Conservation (phyloP, 2,888 invertebrate species). For the Bruchidius siliquastri region DNA sequence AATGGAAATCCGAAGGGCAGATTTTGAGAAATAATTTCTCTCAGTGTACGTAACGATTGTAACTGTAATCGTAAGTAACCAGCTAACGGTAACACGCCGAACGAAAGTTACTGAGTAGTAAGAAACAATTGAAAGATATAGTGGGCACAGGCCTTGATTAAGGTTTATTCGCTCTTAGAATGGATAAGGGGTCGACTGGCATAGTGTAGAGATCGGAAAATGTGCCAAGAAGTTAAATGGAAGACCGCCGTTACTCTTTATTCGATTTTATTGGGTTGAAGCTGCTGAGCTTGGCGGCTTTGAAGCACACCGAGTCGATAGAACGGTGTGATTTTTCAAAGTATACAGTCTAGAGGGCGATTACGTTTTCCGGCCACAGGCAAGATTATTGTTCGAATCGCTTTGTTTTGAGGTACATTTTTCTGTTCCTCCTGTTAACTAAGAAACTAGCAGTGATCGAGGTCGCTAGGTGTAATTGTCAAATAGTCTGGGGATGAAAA, state of each 20-base stretch:
- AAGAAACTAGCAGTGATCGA: too few species aligned
- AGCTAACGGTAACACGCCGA: background rate
- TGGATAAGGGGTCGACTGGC: background rate
- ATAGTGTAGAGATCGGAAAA: conserved; percentile 1
- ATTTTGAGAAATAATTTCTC: background rate
- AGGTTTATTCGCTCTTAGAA: conserved; percentile 4
- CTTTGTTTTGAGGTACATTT: too few species aligned
- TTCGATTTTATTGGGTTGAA: background rate
- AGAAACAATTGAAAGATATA: conserved; percentile 6
- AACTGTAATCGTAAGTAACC: background rate
- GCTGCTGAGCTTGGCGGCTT: background rate
- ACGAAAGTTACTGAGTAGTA: background rate
- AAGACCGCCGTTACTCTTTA: background rate
- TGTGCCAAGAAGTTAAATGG: background rate
- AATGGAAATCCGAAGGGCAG: too few species aligned
- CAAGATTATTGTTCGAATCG: too few species aligned
- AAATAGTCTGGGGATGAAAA: too few species aligned
- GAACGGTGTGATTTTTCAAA: too few species aligned
- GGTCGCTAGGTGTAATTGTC: too few species aligned
- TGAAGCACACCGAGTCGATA: background rate
- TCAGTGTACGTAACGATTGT: background rate
- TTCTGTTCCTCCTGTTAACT: too few species aligned
- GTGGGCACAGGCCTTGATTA: background rate
- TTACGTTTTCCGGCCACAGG: too few species aligned
- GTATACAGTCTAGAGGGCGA: too few species aligned